A percentile compares a stretch with the other conserved stretches of the same genome.
Conservation (phyloP, 2,797 vertebrate genomes). For the Aeoliscus strigatus region DNA sequence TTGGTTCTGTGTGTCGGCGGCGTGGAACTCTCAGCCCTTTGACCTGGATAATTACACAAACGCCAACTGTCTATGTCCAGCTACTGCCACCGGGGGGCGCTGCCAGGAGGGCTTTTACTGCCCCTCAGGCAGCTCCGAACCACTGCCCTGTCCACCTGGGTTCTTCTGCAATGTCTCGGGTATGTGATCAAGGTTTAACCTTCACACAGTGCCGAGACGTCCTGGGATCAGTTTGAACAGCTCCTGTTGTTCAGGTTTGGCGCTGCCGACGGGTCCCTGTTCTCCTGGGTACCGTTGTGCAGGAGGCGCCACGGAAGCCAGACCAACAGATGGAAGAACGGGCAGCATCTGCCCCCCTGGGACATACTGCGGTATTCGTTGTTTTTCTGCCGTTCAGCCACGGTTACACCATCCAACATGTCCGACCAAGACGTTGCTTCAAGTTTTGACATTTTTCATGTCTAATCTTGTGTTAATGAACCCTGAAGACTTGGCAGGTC, state of each 20-base stretch:
- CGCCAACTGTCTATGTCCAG: slow-evolving; percentile 90
- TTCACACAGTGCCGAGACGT: too few relatives aligned
- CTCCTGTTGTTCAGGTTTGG: slow-evolving; percentile 71
- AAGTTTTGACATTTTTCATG: neutral
- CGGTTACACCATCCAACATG: too few relatives aligned
- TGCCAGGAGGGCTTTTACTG: slow-evolving; percentile 86
- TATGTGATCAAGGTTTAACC: too few relatives aligned
- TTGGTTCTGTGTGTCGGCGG: slow-evolving; percentile 93
- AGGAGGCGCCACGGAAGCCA: slow-evolving; percentile 72
- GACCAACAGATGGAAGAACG: slow-evolving; percentile 77
- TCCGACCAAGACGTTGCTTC: too few relatives aligned
- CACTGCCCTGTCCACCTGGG: slow-evolving; percentile 79
- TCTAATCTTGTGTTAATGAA: neutral
- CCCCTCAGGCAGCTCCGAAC: slow-evolving; percentile 83
- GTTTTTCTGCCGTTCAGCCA: slow-evolving; percentile 14
- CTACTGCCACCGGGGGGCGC: slow-evolving; percentile 87
- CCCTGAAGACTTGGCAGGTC: neutral
- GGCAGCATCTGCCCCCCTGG: slow-evolving; percentile 84
- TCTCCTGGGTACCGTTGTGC: slow-evolving; percentile 83
- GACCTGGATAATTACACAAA: slow-evolving; percentile 95
- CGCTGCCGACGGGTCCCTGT: slow-evolving; percentile 81
- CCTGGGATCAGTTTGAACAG: too few relatives aligned
- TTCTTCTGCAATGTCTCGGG: slow-evolving; percentile 85
- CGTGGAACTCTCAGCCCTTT: slow-evolving; percentile 89
- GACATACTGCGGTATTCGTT: slow-evolving; percentile 81